Percentiles rank a stretch among this genome's conserved stretches.
phyloP scores from a whole-genome alignment of 2,113 vertebrate genomes.

The Entelurus aequoreus region DNA sequence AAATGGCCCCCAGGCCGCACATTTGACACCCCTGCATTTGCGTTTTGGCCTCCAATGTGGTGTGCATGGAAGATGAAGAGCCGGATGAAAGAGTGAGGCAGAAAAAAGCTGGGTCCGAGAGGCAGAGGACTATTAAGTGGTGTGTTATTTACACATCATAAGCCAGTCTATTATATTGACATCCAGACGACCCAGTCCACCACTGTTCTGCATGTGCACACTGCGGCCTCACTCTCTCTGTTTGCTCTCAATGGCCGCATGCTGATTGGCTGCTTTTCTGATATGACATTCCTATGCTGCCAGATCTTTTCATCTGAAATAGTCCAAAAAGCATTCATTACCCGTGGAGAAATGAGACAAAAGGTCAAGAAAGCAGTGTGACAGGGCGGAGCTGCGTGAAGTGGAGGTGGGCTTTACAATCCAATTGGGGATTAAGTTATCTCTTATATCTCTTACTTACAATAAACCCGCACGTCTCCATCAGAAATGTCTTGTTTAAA shows the following conservation, averaged over 20 bases:
- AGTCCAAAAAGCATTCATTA: constrained; percentile 75
- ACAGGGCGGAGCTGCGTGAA: constrained; percentile 52
- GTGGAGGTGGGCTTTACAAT: constrained; percentile 69
- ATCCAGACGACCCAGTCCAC: constrained; percentile 62
- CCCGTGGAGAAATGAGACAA: constrained; percentile 69
- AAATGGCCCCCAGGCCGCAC: too few relatives aligned
- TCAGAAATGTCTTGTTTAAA: constrained; percentile 76
- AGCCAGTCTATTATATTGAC: constrained; percentile 76
- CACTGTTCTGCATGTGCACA: constrained; percentile 32
- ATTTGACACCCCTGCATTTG: too few relatives aligned
- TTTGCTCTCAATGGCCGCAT: constrained; percentile 75
- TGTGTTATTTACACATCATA: constrained; percentile 77
- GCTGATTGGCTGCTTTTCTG: constrained; percentile 78
- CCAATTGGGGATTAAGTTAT: constrained; percentile 73
- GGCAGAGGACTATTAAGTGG: constrained; percentile 68
- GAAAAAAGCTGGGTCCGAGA: constrained; percentile 67
- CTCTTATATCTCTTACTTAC: constrained; percentile 76
- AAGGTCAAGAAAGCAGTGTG: constrained; percentile 66
- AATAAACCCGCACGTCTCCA: constrained; percentile 74
- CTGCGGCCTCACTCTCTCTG: constrained; percentile 56
- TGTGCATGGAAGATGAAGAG: constrained; percentile 6
- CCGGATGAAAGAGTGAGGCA: too few relatives aligned
- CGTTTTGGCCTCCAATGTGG: constrained; percentile 59
- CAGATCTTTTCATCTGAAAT: constrained; percentile 66
- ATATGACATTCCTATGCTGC: constrained; percentile 73